Evolutionary conservation across 2,113 vertebrate genomes (phyloP), one percentile per base, ranked within the genome.

Genomic region (Dendropsophus ebraccatus): DNA sequence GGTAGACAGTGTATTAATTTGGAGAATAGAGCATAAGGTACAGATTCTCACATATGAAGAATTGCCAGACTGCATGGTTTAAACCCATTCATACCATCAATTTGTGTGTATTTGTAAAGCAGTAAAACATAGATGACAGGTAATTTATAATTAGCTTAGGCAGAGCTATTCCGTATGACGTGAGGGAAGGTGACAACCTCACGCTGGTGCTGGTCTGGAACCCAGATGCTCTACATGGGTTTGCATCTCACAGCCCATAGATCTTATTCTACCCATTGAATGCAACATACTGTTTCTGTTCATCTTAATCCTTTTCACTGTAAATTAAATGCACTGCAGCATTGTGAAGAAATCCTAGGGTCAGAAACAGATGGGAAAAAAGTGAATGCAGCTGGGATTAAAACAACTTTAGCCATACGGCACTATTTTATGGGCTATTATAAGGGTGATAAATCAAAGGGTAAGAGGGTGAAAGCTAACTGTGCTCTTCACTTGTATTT

Each of bases 171-270:
- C 49, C 25, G 49, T 72, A 81, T 81, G 77, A 86, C 35, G 74
- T 70, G 54, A 32, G 70, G 67, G 78, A 81, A 81, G 85, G 77
- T 81, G 85, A 81, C 85, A 87, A 58, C 85, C 77, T 81, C 85
- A 81, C 69, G 85, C 52, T 87, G 85, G 85, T 60, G 49, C 65
- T 72, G 77, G 65, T 80, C 85, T 87, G 85, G 85, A 87, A 81
- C 69, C 78, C 85, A 87, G 77, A 87, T 87, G 85, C 77, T 87
- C 76, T 79, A 80, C 75, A 70, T 41, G 45, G 76, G 60, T 86
- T 74, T 80, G 45, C 12, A 60, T 81, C 70, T 74, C 25, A 25
- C 77, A 87, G 65, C 69, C 85, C 56, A 81, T 81, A 87, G 69
- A 87, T 87, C 78, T 87, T 87, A 58, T 62, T 81, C 52, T 74